Percentiles rank a stretch among this genome's conserved stretches.
phyloP scores from a whole-genome alignment of 2,113 vertebrate species.

The Chaetura pelagica region DNA sequence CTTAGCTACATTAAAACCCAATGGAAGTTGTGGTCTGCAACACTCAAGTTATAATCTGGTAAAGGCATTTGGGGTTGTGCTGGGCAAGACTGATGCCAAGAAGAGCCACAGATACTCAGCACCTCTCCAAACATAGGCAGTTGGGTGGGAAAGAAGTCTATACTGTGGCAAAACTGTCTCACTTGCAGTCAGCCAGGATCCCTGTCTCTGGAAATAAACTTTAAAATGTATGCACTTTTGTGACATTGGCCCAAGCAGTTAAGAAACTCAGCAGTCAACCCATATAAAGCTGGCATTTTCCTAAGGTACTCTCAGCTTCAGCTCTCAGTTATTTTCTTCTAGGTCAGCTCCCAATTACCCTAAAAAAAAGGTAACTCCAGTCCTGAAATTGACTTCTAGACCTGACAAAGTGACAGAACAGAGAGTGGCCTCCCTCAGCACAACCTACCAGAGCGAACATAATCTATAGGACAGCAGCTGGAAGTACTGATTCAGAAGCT shows the following conservation, averaged over 20 bases:
- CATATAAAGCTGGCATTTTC: neutral
- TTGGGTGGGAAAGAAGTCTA: neutral
- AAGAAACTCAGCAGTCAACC: neutral
- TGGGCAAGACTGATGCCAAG: neutral
- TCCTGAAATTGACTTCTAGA: neutral
- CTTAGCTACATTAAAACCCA: neutral
- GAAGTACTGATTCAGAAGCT: neutral
- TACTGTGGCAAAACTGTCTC: neutral
- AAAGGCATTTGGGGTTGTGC: neutral
- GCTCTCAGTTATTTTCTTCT: neutral
- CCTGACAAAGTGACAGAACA: neutral
- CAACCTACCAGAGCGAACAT: neutral
- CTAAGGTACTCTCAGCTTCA: neutral
- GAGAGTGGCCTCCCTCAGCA: neutral
- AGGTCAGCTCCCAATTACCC: neutral
- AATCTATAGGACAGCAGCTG: neutral
- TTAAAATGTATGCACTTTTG: neutral
- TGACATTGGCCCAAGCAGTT: neutral
- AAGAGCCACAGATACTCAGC: neutral
- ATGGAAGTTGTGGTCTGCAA: neutral
- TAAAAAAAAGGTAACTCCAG: neutral
- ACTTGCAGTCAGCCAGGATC: neutral
- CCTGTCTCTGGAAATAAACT: neutral
- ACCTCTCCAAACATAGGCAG: neutral
- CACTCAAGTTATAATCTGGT: neutral